Evolutionary conservation across 2,113 vertebrate species (phyloP), one percentile per base, ranked within the genome.

Genomic region (Dasyornis broadbenti): DNA sequence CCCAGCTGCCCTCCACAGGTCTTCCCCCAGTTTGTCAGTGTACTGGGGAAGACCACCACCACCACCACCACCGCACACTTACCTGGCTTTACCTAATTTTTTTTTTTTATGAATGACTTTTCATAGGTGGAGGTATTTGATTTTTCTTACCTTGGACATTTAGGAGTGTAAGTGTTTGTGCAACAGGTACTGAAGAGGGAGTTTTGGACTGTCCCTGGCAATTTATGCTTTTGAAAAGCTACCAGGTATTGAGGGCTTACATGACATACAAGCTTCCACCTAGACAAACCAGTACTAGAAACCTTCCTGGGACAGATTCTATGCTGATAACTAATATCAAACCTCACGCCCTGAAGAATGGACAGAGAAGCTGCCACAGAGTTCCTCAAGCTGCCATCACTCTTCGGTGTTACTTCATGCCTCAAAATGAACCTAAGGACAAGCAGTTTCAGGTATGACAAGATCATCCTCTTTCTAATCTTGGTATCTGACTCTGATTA

Each of bases 1-100:
- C 42, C 59, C 24, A 21, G 26, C 44, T 63, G 68, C 18, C 27
- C 54, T 57, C 26, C 28, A 27, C 39, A 10, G n/a, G 54, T 33
- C 26, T 57, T 1, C 0, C 2, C 20, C 12, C n/a, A 31, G 57
- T 17, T 27, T 71, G 37, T 22, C 30, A 42, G 22, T 10, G 11
- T 70, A 31, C 45, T 4, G 10, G 13, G 45, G 21, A 73, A 73
- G 37, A 35, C 8, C n/a, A 63, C 10, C 37, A 76, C 23, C n/a
- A 63, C 10, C 37, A 76, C 23, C 28, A 31, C 7, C 26, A 68
- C 12, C 26, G 64, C 22, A 33, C 45, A 65, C 47, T 56, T 33
- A 64, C 11, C 11, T 1, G 2, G 17, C 10, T 35, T 31, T 47
- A 15, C 6, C 2, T 24, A n/a, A n/a, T n/a, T n/a, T n/a, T 28